phyloP scores from a whole-genome alignment of 2,888 invertebrate genomes.

The Euzophera pinguis region DNA sequence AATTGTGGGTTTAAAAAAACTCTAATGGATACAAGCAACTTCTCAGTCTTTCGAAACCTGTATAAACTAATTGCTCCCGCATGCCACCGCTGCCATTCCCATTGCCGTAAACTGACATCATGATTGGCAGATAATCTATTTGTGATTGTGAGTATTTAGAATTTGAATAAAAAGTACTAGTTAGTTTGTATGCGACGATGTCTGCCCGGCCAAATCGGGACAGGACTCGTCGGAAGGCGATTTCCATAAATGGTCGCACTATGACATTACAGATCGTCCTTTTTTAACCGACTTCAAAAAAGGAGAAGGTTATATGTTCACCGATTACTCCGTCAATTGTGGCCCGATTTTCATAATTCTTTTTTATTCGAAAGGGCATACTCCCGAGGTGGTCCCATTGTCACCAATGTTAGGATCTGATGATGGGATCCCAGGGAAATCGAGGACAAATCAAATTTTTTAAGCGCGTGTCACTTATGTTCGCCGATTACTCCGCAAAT shows the following conservation, averaged over 20 bases:
- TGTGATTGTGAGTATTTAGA: slow-evolving; percentile 1
- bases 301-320: too few species aligned
- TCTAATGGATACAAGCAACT: too few species aligned
- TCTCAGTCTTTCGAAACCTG: not conserved
- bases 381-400: too few species aligned
- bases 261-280: not conserved
- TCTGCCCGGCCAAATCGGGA: not conserved
- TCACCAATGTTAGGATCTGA: too few species aligned
- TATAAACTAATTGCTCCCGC: slow-evolving; percentile 1
- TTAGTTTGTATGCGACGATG: not conserved
- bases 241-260: not conserved
- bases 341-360: too few species aligned
- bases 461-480: too few species aligned
- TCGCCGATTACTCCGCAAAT: too few species aligned
- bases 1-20: too few species aligned
- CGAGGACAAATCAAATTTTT: too few species aligned
- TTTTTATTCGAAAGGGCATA: too few species aligned
- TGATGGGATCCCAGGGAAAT: too few species aligned
- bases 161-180: not conserved
- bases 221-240: not conserved
- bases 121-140: slow-evolving; percentile 1
- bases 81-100: not conserved
- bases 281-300: not conserved
- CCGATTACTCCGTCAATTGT: too few species aligned
- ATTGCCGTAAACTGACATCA: not conserved